Base-by-base conservation (phyloP, 2,888 invertebrate species). In the Thereva unica region DNA sequence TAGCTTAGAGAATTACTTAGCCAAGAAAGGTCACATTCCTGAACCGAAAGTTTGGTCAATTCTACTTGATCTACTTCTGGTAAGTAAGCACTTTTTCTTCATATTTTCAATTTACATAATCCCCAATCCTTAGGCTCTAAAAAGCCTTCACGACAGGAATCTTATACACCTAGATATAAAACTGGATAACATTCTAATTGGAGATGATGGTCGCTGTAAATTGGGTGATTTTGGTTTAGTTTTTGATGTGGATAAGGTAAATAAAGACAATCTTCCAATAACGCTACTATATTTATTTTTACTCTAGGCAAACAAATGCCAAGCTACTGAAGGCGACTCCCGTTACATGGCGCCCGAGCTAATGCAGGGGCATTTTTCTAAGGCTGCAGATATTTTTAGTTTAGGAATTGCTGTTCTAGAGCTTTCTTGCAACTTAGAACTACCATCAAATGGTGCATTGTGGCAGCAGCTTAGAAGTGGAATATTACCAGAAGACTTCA, bases 141-240 rank as follows among this genome's bases (percentile, higher is more conserved):
- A 87, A 73, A 87, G 87, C 74, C 79, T 92, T 34, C 91, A 91
- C 75, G 84, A 85, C 68, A 83, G 85, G 59, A 83, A 87, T 75
- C 81, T 90, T 42, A 83, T 91, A 42, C 91, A 91, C 76, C 82
- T 91, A 78, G 91, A 91, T 79, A 87, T 92, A 44, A 91, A 92
- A 77, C 86, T 90, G 52, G 90, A 89, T 61, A 91, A 92, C 77
- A 89, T 92, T 57, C 85, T 91, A 74, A 84, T 91, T 66, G 84
- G 86, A 5, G 82, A 83, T 68, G 84, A 87, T 73, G 85, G 85
- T 10, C 77, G 76, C n/a, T 91, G 87, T 76, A 91, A 92, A 77
- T 80, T 92, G 3, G 87, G 87, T 45, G 91, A 92, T 79, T 91
- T 92, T 78, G 91, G 91, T 8, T 81, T 91, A 9, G 85, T 90